phyloP scores from a whole-genome alignment of 2,888 invertebrate genomes.

The Harmothoe impar region DNA sequence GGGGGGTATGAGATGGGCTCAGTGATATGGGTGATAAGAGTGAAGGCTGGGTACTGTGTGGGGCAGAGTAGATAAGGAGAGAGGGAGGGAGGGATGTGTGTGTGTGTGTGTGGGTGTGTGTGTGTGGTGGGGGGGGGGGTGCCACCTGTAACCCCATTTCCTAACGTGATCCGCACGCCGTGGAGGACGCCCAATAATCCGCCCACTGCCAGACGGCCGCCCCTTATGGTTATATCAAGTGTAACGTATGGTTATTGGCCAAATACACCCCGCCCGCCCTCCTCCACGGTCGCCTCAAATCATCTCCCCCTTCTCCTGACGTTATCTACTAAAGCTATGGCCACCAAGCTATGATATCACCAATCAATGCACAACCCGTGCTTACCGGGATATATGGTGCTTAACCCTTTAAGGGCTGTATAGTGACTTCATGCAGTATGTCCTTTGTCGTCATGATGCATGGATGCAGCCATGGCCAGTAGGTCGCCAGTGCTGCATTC shows the following conservation, averaged over 20 bases:
- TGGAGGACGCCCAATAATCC: background rate
- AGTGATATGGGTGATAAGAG: background rate
- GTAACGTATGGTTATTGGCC: constrained; percentile 35
- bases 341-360: too few species aligned
- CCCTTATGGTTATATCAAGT: constrained; percentile 3
- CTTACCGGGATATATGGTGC: too few species aligned
- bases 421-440: too few species aligned
- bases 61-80: background rate
- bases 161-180: background rate
- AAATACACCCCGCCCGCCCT: background rate
- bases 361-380: too few species aligned
- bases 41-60: background rate
- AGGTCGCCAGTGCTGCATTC: too few species aligned
- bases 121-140: background rate
- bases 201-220: background rate
- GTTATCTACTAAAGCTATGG: too few species aligned
- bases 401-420: too few species aligned
- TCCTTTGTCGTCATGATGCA: too few species aligned
- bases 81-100: background rate
- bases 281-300: background rate
- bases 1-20: background rate
- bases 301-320: background rate
- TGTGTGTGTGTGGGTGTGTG: background rate
- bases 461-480: too few species aligned
- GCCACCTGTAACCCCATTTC: constrained; percentile 19